Base-by-base conservation (phyloP, 2,797 vertebrate species). In the Enteromius mattozi region DNA sequence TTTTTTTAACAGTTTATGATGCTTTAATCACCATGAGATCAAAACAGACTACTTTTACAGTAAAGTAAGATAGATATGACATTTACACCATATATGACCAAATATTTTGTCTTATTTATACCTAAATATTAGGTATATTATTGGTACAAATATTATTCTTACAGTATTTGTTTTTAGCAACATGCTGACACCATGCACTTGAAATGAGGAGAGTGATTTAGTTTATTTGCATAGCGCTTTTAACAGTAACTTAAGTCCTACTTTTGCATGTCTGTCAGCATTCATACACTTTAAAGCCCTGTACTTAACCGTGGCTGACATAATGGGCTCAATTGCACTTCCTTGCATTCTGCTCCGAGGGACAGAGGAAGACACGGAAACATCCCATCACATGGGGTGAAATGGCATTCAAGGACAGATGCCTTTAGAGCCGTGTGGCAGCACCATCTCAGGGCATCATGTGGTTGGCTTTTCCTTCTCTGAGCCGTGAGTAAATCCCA, bases 301-400 rank as follows among this genome's bases (percentile, higher is more conserved):
- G 85, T 65, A 86, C 72, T 72, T 94, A 93, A 94, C 91, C 88
- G 90, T 91, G 90, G 92, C 90, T 94, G 94, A 94, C 93, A 94
- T 92, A 94, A 94, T 93, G 92, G 92, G 91, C 91, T 93, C 92
- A 93, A 88, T 93, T 93, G 80, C 85, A 10, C 27, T 88, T 82
- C 81, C 83, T 88, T 85, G 86, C 80, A 6, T 75, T 82, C 80
- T 88, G 54, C 47, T 88, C 91, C 81, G 88, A 90, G 89, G 90
- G 89, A 88, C 91, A 89, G 87, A 88, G 81, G 83, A 89, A 89
- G 47, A 88, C 19, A 35, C 1, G 16, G 7, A 72, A 72, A 49
- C 8, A 16, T 72, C 70, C 27, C 24, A 27, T 42, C 3, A 65
- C 61, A 63, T 16, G 1, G 42, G 27, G 30, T 24, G 7, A 78